These are phyloP conservation scores for Elaphurus davidianus DNA, from an alignment of 2,113 vertebrate genomes.

Conservation along the genomic window DNA sequence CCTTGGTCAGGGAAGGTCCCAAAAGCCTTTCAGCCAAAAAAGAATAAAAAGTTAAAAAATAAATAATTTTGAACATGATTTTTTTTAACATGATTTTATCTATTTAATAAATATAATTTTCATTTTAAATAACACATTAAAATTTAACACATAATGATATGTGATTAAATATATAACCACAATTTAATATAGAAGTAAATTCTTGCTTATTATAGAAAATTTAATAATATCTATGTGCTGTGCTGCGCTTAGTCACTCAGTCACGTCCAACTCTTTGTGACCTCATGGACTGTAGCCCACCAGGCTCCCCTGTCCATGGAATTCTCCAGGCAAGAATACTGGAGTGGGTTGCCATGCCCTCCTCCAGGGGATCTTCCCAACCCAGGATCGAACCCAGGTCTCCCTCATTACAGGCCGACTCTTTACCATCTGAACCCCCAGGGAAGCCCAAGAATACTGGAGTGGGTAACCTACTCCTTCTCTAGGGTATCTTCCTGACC, in stretches of 20 bases:
- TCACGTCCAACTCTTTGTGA: not conserved
- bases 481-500: not conserved
- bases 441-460: not conserved
- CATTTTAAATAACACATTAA: not conserved
- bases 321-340: not conserved
- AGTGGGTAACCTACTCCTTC: not conserved
- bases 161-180: not conserved
- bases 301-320: not conserved
- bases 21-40: not conserved
- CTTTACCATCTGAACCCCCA: not conserved
- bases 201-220: not conserved
- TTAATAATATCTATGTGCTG: not conserved
- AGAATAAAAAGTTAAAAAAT: not conserved
- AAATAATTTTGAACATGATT: not conserved
- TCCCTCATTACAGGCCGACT: not conserved
- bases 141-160: not conserved
- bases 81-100: not conserved
- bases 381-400: not conserved
- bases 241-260: not conserved
- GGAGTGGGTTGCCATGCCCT: not conserved
- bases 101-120: not conserved
- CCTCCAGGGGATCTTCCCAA: not conserved
- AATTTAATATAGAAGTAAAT: constrained; percentile 6
- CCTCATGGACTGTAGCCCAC: not conserved
- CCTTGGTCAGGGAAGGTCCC: not conserved